Evolutionary conservation across 2,113 vertebrate genomes (phyloP).

Genomic region (Notiomystis cincta): DNA sequence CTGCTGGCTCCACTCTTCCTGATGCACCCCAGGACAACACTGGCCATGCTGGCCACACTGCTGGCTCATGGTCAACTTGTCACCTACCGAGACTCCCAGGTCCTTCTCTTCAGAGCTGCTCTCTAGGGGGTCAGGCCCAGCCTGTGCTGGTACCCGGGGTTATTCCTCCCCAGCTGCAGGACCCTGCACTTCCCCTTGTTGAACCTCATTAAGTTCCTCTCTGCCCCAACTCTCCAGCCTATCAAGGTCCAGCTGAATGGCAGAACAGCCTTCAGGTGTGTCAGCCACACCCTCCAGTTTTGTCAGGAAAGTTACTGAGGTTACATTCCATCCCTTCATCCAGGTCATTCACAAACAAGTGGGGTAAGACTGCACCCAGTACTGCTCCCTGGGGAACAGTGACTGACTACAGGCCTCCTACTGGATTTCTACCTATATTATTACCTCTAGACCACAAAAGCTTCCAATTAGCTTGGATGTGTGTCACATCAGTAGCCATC

Average conservation of each 20-base stretch:
- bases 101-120: neutral
- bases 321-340: neutral
- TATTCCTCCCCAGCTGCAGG: neutral
- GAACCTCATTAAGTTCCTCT: neutral
- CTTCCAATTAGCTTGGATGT: neutral
- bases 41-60: neutral
- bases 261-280: neutral
- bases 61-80: neutral
- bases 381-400: neutral
- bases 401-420: neutral
- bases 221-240: neutral
- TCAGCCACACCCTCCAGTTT: neutral
- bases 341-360: neutral
- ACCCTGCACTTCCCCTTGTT: too few relatives aligned
- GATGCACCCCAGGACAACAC: accelerated
- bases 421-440: neutral
- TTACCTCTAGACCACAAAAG: neutral
- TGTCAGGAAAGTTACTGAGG: neutral
- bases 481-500: neutral
- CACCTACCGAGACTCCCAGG: neutral
- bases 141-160: too few relatives aligned
- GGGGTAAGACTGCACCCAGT: neutral
- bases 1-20: neutral
- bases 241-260: neutral
- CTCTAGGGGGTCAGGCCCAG: neutral